Base-by-base conservation (phyloP, 23 tunicate species). In the Oikopleura dioica region DNA sequence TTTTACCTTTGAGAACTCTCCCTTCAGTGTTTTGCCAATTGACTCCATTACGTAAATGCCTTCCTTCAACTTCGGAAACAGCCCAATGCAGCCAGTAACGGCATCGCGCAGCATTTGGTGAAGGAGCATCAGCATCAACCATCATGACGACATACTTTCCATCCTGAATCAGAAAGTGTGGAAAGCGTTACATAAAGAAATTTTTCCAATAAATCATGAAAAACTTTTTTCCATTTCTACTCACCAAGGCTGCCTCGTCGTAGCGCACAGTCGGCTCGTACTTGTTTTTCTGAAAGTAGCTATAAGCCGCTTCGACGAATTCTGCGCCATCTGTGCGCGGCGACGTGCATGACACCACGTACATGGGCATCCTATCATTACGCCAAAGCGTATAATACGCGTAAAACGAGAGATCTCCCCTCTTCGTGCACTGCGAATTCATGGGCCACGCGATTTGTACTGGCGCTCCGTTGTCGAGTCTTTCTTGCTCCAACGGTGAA, bases 41-140 rank as follows among this genome's bases (percentile, higher is more conserved):
- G 33, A 63, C 72, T 28, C 72, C 72, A 28, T 63, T 63, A 2
- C 72, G 29, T 28, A 63, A 63, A 28, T 63, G 72, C 5, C 72
- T 24, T 21, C 72, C 72, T 12, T 63, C 72, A 24, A 63, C 72
- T 24, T 63, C 72, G 4, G 72, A 16, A 28, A 63, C 72, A 24
- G 72, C 72, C 72, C 72, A 63, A 31, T 63, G 72, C 16, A 63
- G 72, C 72, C 72, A 63, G 26, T 63, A 63, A 2, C 72, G 30
- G 26, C 72, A 63, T 28, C 26, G 16, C 2, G 72, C 72, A 31
- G 72, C 72, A 21, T 23, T 63, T 21, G 72, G 33, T 2, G 72
- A 16, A 16, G 72, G 72, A 2, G 72, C 72, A 28, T 63, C 72
- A 24, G 72, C 30, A 63, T 63, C 72, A 24, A 63, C 72, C 72